Evolutionary conservation across 2,888 invertebrate genomes (phyloP).

Genomic region (Stomorhina lunata): DNA sequence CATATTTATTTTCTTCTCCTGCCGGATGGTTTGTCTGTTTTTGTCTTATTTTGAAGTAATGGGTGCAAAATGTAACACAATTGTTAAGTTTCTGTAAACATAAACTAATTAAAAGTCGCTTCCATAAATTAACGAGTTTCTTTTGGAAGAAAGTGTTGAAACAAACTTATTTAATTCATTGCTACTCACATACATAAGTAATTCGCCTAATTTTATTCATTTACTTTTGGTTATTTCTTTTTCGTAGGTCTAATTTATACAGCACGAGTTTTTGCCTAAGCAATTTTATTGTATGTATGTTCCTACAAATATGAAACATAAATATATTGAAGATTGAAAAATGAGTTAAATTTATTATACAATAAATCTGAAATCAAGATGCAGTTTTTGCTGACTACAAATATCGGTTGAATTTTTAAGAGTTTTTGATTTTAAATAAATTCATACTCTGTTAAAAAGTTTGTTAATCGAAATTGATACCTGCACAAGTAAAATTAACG

Average conservation of each 20-base stretch:
- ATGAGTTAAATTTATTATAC: no score
- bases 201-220: not conserved
- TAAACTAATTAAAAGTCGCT: constrained; percentile 41
- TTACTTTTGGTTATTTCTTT: not conserved
- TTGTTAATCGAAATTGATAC: no score
- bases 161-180: constrained; percentile 30
- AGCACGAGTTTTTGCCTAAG: not conserved
- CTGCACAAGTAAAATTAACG: no score
- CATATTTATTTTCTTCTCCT: not conserved
- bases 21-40: not conserved
- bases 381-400: no score
- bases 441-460: no score
- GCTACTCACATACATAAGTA: not conserved
- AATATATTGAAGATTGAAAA: no score
- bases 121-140: constrained; percentile 39
- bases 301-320: no score
- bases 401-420: no score
- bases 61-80: not conserved
- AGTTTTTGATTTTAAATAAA: no score
- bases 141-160: constrained; percentile 33
- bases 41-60: not conserved
- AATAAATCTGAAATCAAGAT: no score
- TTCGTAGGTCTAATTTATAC: not conserved
- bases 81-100: constrained; percentile 10
- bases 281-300: not conserved